Percentiles rank a stretch among this genome's conserved stretches.
phyloP scores from a whole-genome alignment of 2,113 vertebrate genomes.

The Cavia porcellus region DNA sequence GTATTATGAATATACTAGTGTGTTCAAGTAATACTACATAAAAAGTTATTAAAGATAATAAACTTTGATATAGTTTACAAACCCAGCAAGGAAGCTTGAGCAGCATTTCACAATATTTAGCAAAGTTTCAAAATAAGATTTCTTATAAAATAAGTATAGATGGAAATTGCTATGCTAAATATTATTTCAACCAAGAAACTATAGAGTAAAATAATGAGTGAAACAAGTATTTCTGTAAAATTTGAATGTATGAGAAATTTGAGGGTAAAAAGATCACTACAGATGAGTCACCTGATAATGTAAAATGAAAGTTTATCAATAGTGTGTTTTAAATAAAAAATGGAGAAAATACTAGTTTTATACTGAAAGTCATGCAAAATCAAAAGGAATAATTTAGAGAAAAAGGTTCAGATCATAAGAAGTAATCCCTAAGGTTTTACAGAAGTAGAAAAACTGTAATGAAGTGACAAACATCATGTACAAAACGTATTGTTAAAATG shows the following conservation, averaged over 20 bases:
- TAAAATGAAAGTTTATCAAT: neutral
- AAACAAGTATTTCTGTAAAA: constrained; percentile 22
- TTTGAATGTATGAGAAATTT: neutral
- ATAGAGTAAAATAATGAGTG: neutral
- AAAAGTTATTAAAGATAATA: neutral
- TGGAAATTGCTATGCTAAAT: neutral
- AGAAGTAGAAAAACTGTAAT: neutral
- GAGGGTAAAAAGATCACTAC: neutral
- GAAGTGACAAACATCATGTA: neutral
- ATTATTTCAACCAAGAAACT: neutral
- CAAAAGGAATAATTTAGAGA: neutral
- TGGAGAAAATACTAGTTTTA: neutral
- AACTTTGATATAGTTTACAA: neutral
- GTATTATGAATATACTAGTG: neutral
- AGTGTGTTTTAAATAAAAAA: neutral
- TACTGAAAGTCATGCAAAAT: neutral
- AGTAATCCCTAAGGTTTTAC: neutral
- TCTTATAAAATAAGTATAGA: neutral
- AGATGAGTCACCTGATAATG: neutral
- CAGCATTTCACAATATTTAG: constrained; percentile 14
- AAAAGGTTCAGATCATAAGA: neutral
- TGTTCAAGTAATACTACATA: neutral
- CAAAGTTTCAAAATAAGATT: neutral
- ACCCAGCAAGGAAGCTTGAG: neutral
- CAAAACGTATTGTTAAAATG: neutral